A percentile compares a stretch with the other conserved stretches of the same genome.
Conservation (phyloP, 35 echinoderm and acorn worm genomes). For the Chiridota heheva region DNA sequence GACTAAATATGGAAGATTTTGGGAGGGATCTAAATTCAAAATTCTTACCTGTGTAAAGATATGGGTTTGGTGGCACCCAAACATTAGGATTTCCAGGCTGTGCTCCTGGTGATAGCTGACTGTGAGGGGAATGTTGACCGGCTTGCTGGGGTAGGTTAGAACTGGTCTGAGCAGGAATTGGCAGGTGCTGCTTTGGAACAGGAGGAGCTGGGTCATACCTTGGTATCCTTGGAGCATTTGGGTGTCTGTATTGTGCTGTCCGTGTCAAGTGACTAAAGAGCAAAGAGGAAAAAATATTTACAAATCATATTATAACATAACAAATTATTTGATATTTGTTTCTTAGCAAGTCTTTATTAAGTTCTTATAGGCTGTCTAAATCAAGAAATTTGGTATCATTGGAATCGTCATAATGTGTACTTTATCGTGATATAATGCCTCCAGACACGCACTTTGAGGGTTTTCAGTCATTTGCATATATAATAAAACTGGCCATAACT, state of each 20-base stretch:
- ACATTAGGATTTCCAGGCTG: slow-evolving; percentile 27
- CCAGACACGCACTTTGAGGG: too few relatives aligned
- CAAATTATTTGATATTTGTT: not conserved
- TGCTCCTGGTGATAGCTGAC: not conserved
- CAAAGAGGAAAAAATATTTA: not conserved
- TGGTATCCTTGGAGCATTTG: slow-evolving; percentile 68
- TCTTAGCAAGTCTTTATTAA: not conserved
- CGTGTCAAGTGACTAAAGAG: slow-evolving; percentile 67
- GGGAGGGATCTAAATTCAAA: too few relatives aligned
- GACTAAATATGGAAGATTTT: too few relatives aligned
- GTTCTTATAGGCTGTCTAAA: not conserved
- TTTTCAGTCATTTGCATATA: too few relatives aligned
- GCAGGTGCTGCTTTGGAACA: too few relatives aligned
- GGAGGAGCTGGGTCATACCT: slow-evolving; percentile 73
- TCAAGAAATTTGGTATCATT: not conserved
- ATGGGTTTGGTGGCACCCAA: slow-evolving; percentile 92
- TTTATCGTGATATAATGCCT: too few relatives aligned
- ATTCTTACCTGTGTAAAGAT: slow-evolving; percentile 87
- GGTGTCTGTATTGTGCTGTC: slow-evolving; percentile 83
- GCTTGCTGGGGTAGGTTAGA: too few relatives aligned
- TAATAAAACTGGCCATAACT: too few relatives aligned
- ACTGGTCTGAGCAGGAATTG: too few relatives aligned
- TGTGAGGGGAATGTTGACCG: not conserved
- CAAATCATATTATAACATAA: not conserved
- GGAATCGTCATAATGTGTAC: too few relatives aligned